Evolutionary conservation across 1,140 invertebrate species (phyloP), one percentile per base, ranked within the genome.

Genomic region (Nephotettix cincticeps): DNA sequence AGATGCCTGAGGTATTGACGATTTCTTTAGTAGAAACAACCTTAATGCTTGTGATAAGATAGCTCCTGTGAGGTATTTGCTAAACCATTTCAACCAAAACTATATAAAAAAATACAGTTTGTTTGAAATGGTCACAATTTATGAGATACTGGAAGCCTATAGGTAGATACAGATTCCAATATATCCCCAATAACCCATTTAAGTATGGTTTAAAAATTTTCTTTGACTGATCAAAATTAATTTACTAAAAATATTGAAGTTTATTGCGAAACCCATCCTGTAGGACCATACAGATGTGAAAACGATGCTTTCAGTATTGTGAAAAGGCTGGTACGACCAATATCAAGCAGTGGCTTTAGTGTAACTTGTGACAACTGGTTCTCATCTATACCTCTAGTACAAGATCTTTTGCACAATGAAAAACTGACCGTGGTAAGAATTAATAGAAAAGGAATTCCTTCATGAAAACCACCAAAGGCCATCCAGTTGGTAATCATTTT

Each of bases 71-170:
- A 65, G 63, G 36, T 32, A 65, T 65, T 65, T 65, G 25, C n/a
- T 79, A 74, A 76, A 81, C 61, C 47, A 61, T 6, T 80, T 82
- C 71, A 75, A 78, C 14, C 1, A 72, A 13, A 80, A 77, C 3
- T 82, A 78, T 72, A 69, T 79, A 54, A 74, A 77, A 80, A 77
- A 74, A 1, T 81, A 79, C 65, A 71, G 73, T 36, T 68, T 74
- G n/a, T 69, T 72, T 56, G 76, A 79, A 71, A 75, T 75, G 21
- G 71, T 80, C 6, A 81, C 78, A n/a, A 77, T 82, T 28, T 81
- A 84, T 72, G 80, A 84, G 73, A 81, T 78, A 73, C 73, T 84
- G 1, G 69, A 77, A 68, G 70, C 69, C 13, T 83, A 82, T 32
- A 21, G 81, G 80, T 28, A 69, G 78, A 19, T 82, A 79, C 69